Evolutionary conservation across 2,113 vertebrate species (phyloP).

Genomic region (Saimiri boliviensis): DNA sequence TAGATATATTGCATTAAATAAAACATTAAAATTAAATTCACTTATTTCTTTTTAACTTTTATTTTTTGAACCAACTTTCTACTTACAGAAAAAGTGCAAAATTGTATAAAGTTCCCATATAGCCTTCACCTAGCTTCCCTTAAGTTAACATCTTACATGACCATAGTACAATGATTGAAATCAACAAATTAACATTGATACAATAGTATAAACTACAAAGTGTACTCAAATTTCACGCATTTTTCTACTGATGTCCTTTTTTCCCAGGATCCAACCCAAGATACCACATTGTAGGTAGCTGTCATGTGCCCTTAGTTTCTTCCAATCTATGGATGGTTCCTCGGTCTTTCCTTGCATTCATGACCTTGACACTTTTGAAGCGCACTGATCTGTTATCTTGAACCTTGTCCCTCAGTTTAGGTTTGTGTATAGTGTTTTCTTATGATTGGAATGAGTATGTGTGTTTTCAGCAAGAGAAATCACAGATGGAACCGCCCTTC

Average conservation of each 20-base stretch:
- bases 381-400: not conserved
- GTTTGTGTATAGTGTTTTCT: not conserved
- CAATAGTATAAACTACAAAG: not conserved
- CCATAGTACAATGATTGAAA: not conserved
- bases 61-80: slow-evolving; percentile 28
- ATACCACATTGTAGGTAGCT: not conserved
- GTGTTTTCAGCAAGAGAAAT: not conserved
- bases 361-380: not conserved
- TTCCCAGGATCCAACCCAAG: not conserved
- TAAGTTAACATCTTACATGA: not conserved
- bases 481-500: not conserved
- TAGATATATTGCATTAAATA: not conserved
- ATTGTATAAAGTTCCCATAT: not conserved
- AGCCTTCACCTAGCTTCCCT: not conserved
- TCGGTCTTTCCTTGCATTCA: not conserved
- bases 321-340: not conserved
- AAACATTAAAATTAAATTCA: not conserved
- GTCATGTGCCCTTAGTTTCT: not conserved
- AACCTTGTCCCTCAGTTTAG: not conserved
- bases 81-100: not conserved
- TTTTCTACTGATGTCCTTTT: not conserved
- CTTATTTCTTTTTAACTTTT: not conserved
- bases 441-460: not conserved
- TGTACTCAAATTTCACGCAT: not conserved
- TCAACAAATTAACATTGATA: not conserved